Percentiles rank a stretch among this genome's conserved stretches.
Evolutionary conservation across 2,888 invertebrate species (phyloP).

Genomic region (Lathronympha strigana): DNA sequence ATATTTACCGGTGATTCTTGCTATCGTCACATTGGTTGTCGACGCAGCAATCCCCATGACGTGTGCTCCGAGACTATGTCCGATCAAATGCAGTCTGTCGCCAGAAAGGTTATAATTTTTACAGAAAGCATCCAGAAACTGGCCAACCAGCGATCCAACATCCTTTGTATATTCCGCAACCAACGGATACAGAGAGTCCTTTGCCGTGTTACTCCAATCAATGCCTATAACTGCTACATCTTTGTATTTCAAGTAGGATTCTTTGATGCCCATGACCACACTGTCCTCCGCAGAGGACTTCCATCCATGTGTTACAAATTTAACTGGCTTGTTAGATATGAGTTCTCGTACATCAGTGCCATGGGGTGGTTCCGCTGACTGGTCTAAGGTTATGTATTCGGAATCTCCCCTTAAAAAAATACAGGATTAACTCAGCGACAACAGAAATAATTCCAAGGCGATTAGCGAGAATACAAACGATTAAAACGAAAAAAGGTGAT

Average conservation of each 20-base stretch:
- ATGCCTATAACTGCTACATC: conserved; percentile 73
- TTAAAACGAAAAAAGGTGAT: no score
- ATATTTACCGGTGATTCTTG: conserved; percentile 59
- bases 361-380: conserved; percentile 46
- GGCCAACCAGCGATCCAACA: conserved; percentile 54
- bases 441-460: no score
- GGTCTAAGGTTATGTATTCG: conserved; percentile 53
- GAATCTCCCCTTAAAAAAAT: conserved; percentile 50
- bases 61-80: conserved; percentile 69
- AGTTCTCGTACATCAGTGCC: conserved; percentile 42
- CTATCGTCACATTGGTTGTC: conserved; percentile 48
- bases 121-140: conserved; percentile 54
- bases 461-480: no score
- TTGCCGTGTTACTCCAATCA: conserved; percentile 66
- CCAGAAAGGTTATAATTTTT: conserved; percentile 53
- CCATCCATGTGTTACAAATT: conserved; percentile 82
- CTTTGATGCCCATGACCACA: conserved; percentile 64
- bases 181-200: conserved; percentile 57
- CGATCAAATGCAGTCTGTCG: conserved; percentile 60
- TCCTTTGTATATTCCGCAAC: conserved; percentile 59
- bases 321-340: conserved; percentile 57
- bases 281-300: conserved; percentile 66
- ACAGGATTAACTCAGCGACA: background rate
- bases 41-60: conserved; percentile 64
- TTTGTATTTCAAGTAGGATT: conserved; percentile 65